These are phyloP conservation scores for Columbina picui DNA, from an alignment of 2,113 vertebrate species.

Conservation along the genomic window DNA sequence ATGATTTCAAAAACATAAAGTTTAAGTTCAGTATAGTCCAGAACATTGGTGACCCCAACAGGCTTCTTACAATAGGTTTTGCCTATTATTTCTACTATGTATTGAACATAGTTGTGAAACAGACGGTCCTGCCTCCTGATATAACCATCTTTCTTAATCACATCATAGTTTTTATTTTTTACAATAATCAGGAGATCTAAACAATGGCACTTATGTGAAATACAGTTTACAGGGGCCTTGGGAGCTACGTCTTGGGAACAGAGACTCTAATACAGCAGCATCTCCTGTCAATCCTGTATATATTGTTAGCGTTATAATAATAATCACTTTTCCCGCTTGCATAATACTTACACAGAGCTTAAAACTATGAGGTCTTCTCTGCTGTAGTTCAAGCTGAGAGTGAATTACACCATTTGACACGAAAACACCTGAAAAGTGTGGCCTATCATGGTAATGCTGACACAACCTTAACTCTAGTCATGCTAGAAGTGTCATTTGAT, in stretches of 20 bases:
- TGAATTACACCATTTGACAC: neutral
- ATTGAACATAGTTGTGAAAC: neutral
- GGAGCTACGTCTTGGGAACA: neutral
- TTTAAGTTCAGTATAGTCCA: neutral
- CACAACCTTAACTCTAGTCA: neutral
- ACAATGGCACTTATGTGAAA: conserved; percentile 41
- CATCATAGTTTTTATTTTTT: neutral
- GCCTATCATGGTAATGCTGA: neutral
- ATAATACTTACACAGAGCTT: neutral
- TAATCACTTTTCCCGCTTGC: neutral
- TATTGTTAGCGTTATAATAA: neutral
- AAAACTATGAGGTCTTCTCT: neutral
- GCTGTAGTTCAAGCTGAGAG: neutral
- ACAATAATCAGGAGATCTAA: conserved; percentile 6
- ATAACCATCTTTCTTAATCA: conserved; percentile 10
- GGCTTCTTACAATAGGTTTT: neutral
- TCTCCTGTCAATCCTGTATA: neutral
- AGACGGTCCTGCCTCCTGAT: neutral
- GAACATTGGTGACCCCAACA: conserved; percentile 6
- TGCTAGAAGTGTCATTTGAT: neutral
- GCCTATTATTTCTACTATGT: neutral
- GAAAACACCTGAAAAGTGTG: conserved; percentile 15
- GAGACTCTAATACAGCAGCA: neutral
- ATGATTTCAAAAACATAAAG: neutral
- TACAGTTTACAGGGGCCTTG: conserved; percentile 15